Evolutionary conservation across 2,113 vertebrate species (phyloP).

Genomic region (Corythornis cristatus): DNA sequence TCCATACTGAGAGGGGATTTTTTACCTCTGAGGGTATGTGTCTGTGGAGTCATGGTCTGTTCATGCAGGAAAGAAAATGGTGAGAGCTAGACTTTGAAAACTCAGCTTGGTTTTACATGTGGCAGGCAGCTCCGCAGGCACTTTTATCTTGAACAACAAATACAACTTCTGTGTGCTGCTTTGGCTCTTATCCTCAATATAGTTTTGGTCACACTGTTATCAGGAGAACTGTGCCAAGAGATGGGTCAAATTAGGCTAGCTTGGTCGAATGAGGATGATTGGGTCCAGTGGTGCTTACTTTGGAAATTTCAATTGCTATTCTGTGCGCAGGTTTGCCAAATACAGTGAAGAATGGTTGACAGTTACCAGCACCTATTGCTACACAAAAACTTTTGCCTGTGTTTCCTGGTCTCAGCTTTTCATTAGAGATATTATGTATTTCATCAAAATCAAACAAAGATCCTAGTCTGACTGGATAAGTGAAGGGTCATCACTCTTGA

Average conservation of each 20-base stretch:
- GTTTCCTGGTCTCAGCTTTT: neutral
- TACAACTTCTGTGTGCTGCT: neutral
- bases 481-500: neutral
- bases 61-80: fast-evolving
- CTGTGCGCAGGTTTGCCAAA: neutral
- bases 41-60: fast-evolving
- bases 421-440: slow-evolving; percentile 12
- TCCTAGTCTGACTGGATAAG: neutral
- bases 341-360: neutral
- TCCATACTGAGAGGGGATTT: fast-evolving
- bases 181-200: fast-evolving
- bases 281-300: neutral
- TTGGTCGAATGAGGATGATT: neutral
- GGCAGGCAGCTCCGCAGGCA: neutral
- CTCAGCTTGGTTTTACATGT: fast-evolving
- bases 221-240: neutral
- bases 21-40: neutral
- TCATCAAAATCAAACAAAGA: slow-evolving; percentile 10
- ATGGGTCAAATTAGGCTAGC: neutral
- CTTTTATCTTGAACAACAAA: neutral
- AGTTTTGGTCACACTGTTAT: neutral
- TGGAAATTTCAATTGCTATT: neutral
- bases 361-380: neutral
- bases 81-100: neutral
- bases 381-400: neutral